phyloP scores from a whole-genome alignment of 2,113 vertebrate genomes.

The Clinocottus analis region DNA sequence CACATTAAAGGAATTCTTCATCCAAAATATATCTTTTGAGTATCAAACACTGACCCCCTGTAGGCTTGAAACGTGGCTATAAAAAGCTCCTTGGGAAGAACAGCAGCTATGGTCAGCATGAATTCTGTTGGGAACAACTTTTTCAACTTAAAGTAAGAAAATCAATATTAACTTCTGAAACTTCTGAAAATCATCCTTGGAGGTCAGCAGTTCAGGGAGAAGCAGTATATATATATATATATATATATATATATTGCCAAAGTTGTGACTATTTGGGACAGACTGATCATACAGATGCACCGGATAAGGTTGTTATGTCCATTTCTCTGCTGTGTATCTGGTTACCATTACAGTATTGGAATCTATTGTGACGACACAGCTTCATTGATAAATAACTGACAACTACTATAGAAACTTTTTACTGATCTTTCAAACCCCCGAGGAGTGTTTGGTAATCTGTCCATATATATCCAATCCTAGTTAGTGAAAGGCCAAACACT shows the following conservation, averaged over 20 bases:
- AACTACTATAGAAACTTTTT: not conserved
- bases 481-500: not conserved
- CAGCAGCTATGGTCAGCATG: conserved; percentile 17
- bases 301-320: not conserved
- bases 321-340: conserved; percentile 7
- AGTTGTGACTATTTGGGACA: not conserved
- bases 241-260: conserved; percentile 7
- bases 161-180: conserved; percentile 13
- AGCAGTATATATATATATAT: not conserved
- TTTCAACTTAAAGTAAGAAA: not conserved
- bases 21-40: conserved; percentile 41
- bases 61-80: conserved; percentile 31
- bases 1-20: conserved; percentile 30
- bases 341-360: not conserved
- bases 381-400: not conserved
- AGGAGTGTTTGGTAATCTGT: not conserved
- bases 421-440: not conserved
- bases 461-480: not conserved
- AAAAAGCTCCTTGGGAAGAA: conserved; percentile 32
- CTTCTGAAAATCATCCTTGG: not conserved
- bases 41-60: conserved; percentile 26
- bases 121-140: conserved; percentile 9
- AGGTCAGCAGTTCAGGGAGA: not conserved
- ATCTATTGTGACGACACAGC: not conserved
- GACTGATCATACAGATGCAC: not conserved